A percentile compares a stretch with the other conserved stretches of the same genome.
Evolutionary conservation across 2,888 invertebrate species (phyloP).

Genomic region (Euplexia lucipara): DNA sequence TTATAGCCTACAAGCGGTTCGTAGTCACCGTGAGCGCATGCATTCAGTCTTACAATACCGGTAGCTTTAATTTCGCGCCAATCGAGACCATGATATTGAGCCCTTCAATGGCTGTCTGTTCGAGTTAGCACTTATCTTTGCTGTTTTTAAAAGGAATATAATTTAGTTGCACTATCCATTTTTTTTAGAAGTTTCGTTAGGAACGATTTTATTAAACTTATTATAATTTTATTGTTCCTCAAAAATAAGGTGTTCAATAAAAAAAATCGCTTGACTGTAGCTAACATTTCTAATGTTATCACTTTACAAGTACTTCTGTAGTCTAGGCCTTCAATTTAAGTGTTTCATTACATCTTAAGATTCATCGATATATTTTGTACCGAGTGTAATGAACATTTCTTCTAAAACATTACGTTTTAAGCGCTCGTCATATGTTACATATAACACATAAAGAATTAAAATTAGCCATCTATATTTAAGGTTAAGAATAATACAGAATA

Average conservation of each 20-base stretch:
- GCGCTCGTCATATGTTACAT: background rate
- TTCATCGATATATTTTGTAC: conserved; percentile 23
- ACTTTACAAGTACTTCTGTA: too few species aligned
- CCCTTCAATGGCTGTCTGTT: conserved; percentile 40
- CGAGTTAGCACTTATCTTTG: conserved; percentile 26
- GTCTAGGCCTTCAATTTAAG: too few species aligned
- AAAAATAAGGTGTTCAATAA: too few species aligned
- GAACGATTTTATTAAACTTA: background rate
- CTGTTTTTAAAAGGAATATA: conserved; percentile 6
- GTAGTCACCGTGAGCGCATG: conserved; percentile 41
- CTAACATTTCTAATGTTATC: too few species aligned
- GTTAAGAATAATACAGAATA: too few species aligned
- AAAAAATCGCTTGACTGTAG: too few species aligned
- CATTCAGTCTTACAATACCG: conserved; percentile 59
- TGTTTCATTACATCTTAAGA: too few species aligned
- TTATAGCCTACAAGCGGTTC: conserved; percentile 40
- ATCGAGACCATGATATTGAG: conserved; percentile 54
- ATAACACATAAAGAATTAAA: background rate
- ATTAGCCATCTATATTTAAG: background rate
- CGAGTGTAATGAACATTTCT: too few species aligned
- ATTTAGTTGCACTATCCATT: conserved; percentile 6
- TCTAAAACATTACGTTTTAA: conserved; percentile 7
- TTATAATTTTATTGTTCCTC: background rate
- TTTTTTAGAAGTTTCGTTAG: conserved; percentile 15
- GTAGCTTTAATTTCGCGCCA: conserved; percentile 69